Evolutionary conservation across 2,888 invertebrate genomes (phyloP).

Genomic region (Aphodius granarius): DNA sequence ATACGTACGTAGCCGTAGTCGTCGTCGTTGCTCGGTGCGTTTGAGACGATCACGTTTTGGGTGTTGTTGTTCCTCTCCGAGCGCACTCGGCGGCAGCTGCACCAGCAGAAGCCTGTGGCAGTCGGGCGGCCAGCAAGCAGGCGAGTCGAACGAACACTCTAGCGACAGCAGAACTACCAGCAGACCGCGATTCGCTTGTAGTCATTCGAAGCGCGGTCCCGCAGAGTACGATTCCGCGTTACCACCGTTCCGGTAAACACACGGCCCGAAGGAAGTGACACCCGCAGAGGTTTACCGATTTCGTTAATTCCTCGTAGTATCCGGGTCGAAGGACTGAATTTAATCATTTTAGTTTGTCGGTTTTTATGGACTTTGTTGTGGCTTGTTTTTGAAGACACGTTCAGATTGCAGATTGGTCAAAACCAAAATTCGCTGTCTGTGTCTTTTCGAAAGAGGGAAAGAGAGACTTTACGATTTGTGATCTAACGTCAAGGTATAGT

Average conservation of each 20-base stretch:
- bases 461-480: neutral
- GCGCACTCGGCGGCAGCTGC: neutral
- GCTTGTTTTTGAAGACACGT: neutral
- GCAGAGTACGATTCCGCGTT: neutral
- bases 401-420: neutral
- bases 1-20: neutral
- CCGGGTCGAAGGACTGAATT: neutral
- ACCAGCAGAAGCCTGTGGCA: neutral
- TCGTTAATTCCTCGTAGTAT: neutral
- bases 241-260: neutral
- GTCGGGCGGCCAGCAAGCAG: neutral
- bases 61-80: neutral
- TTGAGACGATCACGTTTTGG: neutral
- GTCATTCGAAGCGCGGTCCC: neutral
- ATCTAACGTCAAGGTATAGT: neutral
- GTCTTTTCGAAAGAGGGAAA: neutral
- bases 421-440: neutral
- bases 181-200: neutral
- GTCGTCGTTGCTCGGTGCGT: neutral
- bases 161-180: neutral
- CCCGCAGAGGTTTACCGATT: neutral
- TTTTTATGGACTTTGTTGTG: neutral
- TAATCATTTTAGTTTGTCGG: neutral
- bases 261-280: neutral
- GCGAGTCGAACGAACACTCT: neutral